Evolutionary conservation across 2,888 invertebrate species (phyloP).

Genomic region (Peribatodes rhomboidaria): DNA sequence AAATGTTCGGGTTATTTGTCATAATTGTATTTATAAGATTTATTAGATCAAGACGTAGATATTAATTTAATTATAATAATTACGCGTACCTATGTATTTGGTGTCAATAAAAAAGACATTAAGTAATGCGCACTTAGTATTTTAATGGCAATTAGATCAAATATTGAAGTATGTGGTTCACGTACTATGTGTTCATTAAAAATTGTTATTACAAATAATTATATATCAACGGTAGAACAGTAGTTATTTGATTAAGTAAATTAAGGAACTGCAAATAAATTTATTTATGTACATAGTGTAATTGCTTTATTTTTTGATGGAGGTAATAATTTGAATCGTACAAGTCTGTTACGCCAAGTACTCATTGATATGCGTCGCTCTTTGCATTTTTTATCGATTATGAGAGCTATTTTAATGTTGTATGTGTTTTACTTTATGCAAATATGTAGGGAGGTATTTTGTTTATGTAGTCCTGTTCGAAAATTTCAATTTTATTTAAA

Average conservation of each 20-base stretch:
- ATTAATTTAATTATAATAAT: conserved; percentile 24
- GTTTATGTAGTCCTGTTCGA: not conserved
- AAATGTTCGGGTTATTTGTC: conserved; percentile 8
- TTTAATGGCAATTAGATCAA: conserved; percentile 33
- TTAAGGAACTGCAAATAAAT: conserved; percentile 53
- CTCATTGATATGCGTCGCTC: conserved; percentile 24
- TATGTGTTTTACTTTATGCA: conserved; percentile 13
- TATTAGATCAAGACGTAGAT: conserved; percentile 8
- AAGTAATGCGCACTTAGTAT: conserved; percentile 31
- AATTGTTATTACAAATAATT: conserved; percentile 47
- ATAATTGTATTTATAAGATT: conserved; percentile 17
- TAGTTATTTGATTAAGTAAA: conserved; percentile 45
- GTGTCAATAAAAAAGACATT: conserved; percentile 20
- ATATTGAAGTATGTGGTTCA: conserved; percentile 29
- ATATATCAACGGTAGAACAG: conserved; percentile 42
- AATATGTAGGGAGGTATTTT: conserved; percentile 9
- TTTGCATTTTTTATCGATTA: conserved; percentile 29
- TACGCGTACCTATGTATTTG: conserved; percentile 14
- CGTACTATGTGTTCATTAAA: conserved; percentile 40
- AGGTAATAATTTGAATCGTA: conserved; percentile 28
- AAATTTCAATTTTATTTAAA: not conserved
- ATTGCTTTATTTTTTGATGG: conserved; percentile 57
- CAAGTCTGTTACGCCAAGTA: conserved; percentile 6
- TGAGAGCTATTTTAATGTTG: conserved; percentile 17
- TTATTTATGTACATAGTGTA: conserved; percentile 56